Evolutionary conservation across 1,140 invertebrate species (phyloP).

Genomic region (Drosophila tani): DNA sequence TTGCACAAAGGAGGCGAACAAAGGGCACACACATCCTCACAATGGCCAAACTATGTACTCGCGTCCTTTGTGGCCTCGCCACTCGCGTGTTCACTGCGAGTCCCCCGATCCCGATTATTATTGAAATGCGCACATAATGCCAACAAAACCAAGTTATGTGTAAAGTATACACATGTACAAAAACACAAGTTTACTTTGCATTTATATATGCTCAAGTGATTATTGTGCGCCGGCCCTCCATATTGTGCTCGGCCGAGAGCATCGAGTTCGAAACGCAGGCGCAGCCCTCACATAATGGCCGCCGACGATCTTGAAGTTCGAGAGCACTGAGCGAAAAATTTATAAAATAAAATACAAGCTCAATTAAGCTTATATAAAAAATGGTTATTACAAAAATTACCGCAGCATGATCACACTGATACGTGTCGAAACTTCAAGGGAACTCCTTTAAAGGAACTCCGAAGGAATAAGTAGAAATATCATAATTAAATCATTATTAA

Average conservation of each 20-base stretch:
- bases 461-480: too few relatives aligned
- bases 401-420: not conserved
- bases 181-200: slow-evolving; percentile 64
- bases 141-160: slow-evolving; percentile 76
- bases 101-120: slow-evolving; percentile 28
- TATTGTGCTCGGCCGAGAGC: slow-evolving; percentile 42
- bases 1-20: slow-evolving; percentile 70
- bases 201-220: slow-evolving; percentile 65
- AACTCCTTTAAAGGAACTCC: too few relatives aligned
- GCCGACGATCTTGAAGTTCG: slow-evolving; percentile 19
- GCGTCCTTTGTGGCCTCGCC: slow-evolving; percentile 65
- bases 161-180: slow-evolving; percentile 80
- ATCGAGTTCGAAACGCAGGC: slow-evolving; percentile 38
- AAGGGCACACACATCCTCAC: slow-evolving; percentile 42
- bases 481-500: too few relatives aligned
- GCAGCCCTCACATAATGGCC: slow-evolving; percentile 43
- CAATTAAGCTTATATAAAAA: not conserved
- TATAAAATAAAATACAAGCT: not conserved
- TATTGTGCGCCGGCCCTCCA: slow-evolving; percentile 56
- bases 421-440: not conserved
- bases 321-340: slow-evolving; percentile 7
- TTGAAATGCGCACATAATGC: slow-evolving; percentile 73
- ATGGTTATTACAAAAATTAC: not conserved
- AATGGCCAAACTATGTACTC: slow-evolving; percentile 21
- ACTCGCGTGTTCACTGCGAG: slow-evolving; percentile 80